A percentile compares a stretch with the other conserved stretches of the same genome.
Conservation (phyloP, 2,888 invertebrate genomes). For the Caenorhabditis sp. region DNA sequence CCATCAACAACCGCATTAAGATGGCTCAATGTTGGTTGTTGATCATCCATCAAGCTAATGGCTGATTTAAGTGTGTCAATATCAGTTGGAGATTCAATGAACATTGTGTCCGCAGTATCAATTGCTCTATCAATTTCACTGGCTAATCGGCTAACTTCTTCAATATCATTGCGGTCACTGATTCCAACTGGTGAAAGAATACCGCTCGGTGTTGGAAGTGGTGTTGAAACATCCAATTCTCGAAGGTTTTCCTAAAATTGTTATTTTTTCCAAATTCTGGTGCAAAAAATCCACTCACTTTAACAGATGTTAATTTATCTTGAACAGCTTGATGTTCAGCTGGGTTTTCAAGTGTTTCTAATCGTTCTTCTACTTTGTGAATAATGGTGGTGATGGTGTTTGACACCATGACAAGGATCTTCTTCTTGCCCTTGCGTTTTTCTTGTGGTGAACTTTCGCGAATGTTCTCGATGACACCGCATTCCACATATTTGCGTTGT, state of each 20-base stretch:
- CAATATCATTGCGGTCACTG: conserved; percentile 24
- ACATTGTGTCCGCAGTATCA: conserved; percentile 29
- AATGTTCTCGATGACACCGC: conserved; percentile 48
- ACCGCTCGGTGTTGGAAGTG: conserved; percentile 9
- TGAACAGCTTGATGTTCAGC: conserved; percentile 35
- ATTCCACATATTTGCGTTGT: conserved; percentile 55
- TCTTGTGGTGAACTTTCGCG: conserved; percentile 47
- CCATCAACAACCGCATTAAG: conserved; percentile 23
- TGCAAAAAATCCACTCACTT: conserved; percentile 13
- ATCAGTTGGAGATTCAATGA: conserved; percentile 31
- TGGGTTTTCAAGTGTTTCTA: conserved; percentile 42
- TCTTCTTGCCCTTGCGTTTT: conserved; percentile 44
- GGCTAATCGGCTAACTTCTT: conserved; percentile 29
- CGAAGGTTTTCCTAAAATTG: conserved; percentile 32
- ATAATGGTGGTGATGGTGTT: conserved; percentile 68
- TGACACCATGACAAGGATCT: conserved; percentile 62
- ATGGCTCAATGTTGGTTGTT: conserved; percentile 26
- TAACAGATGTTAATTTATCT: conserved; percentile 44
- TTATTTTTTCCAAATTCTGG: not conserved
- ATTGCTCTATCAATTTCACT: conserved; percentile 29
- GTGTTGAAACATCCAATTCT: conserved; percentile 36
- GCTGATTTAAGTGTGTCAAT: conserved; percentile 37
- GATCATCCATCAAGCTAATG: conserved; percentile 27
- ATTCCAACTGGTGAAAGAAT: conserved; percentile 34
- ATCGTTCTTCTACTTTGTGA: conserved; percentile 59